These are phyloP conservation scores for Ochropacha duplaris DNA, from an alignment of 2,888 invertebrate genomes.

Conservation along the genomic window DNA sequence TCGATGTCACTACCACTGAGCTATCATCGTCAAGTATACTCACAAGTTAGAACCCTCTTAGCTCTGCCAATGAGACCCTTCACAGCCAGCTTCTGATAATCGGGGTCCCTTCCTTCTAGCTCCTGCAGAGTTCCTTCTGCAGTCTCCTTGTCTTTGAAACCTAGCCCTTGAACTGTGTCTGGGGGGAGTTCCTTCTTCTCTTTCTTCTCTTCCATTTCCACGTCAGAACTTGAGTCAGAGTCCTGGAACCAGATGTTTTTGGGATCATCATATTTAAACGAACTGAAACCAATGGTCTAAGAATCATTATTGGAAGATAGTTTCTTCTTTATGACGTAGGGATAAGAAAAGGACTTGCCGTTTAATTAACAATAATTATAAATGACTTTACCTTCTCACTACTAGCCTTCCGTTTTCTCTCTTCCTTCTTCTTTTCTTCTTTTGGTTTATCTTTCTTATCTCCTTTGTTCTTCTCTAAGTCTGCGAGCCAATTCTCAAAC, in stretches of 20 bases:
- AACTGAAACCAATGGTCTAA: no score
- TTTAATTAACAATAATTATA: slow-evolving; percentile 7
- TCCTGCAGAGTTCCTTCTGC: slow-evolving; percentile 85
- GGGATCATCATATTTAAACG: no score
- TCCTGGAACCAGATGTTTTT: slow-evolving; percentile 43
- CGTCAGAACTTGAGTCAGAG: slow-evolving; percentile 58
- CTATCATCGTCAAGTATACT: slow-evolving; percentile 29
- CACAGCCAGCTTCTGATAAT: slow-evolving; percentile 89
- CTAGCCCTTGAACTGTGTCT: slow-evolving; percentile 88
- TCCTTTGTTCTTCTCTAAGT: slow-evolving; percentile 68
- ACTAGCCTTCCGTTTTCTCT: slow-evolving; percentile 23
- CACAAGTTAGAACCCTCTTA: slow-evolving; percentile 86
- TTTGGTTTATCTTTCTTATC: slow-evolving; percentile 43
- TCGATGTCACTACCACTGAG: no score
- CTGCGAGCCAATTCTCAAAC: slow-evolving; percentile 86
- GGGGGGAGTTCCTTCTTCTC: slow-evolving; percentile 54
- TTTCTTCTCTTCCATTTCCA: slow-evolving; percentile 66
- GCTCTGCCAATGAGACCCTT: slow-evolving; percentile 88
- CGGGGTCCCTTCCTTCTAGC: slow-evolving; percentile 88
- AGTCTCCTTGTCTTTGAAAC: slow-evolving; percentile 90
- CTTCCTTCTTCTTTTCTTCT: slow-evolving; percentile 33
- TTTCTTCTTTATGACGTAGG: background rate
- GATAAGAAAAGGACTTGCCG: no score
- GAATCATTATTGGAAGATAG: no score
- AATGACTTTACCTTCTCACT: slow-evolving; percentile 30